phyloP scores from a whole-genome alignment of 2,797 vertebrate species.

The Acrossocheilus wenchowensis region DNA sequence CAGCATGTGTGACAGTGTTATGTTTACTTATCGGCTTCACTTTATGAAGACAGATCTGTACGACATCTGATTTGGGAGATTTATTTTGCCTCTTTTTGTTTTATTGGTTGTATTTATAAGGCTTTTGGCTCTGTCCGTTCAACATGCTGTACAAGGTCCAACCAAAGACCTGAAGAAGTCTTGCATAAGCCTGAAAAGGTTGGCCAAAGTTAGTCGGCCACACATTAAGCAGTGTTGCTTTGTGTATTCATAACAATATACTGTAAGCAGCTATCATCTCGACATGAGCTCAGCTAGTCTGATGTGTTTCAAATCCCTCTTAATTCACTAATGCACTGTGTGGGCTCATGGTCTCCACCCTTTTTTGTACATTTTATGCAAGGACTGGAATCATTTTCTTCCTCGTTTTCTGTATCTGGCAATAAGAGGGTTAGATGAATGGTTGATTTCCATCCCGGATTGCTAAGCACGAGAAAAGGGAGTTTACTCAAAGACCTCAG shows the following conservation, averaged over 20 bases:
- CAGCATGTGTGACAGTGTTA: constrained; percentile 19
- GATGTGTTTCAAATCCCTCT: constrained; percentile 9
- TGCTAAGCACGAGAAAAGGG: background rate
- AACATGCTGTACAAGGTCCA: constrained; percentile 51
- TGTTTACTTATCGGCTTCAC: constrained; percentile 46
- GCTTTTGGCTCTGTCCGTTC: constrained; percentile 34
- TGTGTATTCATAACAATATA: constrained; percentile 12
- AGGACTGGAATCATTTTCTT: constrained; percentile 73
- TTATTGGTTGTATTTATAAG: constrained; percentile 42
- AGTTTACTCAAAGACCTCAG: constrained; percentile 33
- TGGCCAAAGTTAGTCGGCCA: constrained; percentile 13
- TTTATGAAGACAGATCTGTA: constrained; percentile 26
- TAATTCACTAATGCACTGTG: constrained; percentile 48
- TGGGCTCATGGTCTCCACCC: constrained; percentile 48
- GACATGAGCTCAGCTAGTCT: constrained; percentile 11
- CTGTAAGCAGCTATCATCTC: constrained; percentile 41
- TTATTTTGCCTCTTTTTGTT: constrained; percentile 19
- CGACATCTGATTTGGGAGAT: constrained; percentile 49
- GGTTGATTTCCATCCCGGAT: background rate
- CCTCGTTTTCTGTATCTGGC: constrained; percentile 37
- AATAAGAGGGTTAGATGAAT: background rate
- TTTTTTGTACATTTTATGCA: constrained; percentile 63
- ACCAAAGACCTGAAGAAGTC: constrained; percentile 53
- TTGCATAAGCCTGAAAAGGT: constrained; percentile 22
- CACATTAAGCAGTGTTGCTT: constrained; percentile 42